Evolutionary conservation across 2,888 invertebrate genomes (phyloP), one percentile per base, ranked within the genome.

Genomic region (Baronia brevicornis): DNA sequence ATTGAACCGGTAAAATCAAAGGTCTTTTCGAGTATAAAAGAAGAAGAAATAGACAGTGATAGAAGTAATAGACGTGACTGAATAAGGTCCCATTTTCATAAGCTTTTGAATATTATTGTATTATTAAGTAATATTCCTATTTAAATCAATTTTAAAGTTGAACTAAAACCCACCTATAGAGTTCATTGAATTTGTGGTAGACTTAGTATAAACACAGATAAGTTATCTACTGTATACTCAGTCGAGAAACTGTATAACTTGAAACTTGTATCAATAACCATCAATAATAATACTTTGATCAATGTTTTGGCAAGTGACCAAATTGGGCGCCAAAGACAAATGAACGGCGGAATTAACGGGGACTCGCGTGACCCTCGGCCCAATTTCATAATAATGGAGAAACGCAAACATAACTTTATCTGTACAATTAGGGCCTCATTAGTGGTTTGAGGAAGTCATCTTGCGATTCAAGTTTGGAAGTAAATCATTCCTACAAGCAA

Each of bases 271-370:
- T 43, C 48, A 53, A 52, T 43, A 49, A 44, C 36, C 49, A 54
- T 56, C 47, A 56, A 54, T 54, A 51, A 51, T 40, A 39, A 39
- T 45, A 45, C 42, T 45, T 36, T 26, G 39, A 41, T 39, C 46
- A 40, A 36, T 37, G 46, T 39, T 41, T 41, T 52, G 51, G 51
- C 51, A 37, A 42, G 27, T 41, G 44, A 52, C 48, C 51, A 48
- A 43, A 44, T 39, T 43, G 36, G 34, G 19, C 26, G 21, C 39
- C 37, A 47, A n/a, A 47, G 38, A 48, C 44, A 44, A 49, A 47
- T 44, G 46, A 36, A 36, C 36, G 31, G 23, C 27, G 10, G 18
- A 36, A 36, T 28, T 31, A 36, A 36, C 32, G 19, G 15, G n/a
- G 13, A 23, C 15, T 24, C 28, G 28, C 12, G 27, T 27, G 22